phyloP scores from a whole-genome alignment of 2,113 vertebrate species.

The Sylvilagus bachmani region DNA sequence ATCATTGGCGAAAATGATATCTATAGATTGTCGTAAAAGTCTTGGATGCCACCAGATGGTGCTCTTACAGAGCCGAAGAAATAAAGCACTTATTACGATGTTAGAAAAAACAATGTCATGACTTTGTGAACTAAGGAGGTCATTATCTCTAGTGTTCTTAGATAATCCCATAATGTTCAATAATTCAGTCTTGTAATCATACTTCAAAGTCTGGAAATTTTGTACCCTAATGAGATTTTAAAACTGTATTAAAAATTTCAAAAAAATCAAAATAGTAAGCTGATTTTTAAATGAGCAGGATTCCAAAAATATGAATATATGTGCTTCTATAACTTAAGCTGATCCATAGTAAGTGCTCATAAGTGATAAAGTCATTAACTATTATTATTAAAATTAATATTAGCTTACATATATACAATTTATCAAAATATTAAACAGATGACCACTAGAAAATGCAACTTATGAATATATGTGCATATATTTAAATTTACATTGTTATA shows the following conservation, averaged over 20 bases:
- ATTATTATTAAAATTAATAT: not conserved
- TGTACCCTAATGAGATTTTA: not conserved
- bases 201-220: not conserved
- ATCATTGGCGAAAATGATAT: not conserved
- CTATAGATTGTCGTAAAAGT: not conserved
- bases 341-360: not conserved
- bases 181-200: not conserved
- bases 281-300: not conserved
- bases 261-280: not conserved
- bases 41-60: slow-evolving; percentile 84
- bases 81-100: not conserved
- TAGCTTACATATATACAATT: not conserved
- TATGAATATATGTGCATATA: not conserved
- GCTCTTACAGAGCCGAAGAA: slow-evolving; percentile 76
- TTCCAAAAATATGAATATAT: not conserved
- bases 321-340: not conserved
- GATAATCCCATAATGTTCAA: not conserved
- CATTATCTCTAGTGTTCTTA: not conserved
- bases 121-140: not conserved
- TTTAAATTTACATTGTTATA: not conserved
- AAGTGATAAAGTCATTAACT: not conserved
- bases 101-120: not conserved
- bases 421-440: not conserved
- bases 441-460: not conserved
- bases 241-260: not conserved